These are phyloP conservation scores for Gadopsis marmoratus DNA, from an alignment of 2,797 vertebrate genomes.

Conservation along the genomic window DNA sequence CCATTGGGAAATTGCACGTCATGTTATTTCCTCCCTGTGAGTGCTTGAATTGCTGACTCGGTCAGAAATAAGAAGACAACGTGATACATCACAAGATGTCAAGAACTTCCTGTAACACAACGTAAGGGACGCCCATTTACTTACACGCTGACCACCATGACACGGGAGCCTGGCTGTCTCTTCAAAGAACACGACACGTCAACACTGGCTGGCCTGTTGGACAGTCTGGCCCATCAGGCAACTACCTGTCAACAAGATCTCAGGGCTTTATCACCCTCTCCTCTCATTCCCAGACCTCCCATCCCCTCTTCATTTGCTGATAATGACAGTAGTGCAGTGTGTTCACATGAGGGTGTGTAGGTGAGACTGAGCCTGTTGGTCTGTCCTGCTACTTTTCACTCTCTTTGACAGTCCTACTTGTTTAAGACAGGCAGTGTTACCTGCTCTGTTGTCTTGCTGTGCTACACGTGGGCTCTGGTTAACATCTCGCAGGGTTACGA, in stretches of 20 bases:
- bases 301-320: conserved; percentile 53
- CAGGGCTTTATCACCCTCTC: conserved; percentile 59
- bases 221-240: conserved; percentile 54
- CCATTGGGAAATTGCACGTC: conserved; percentile 52
- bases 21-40: conserved; percentile 43
- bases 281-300: conserved; percentile 58
- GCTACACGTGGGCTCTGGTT: conserved; percentile 19
- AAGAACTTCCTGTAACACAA: conserved; percentile 54
- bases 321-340: conserved; percentile 41
- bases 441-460: conserved; percentile 38
- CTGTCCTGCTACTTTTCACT: conserved; percentile 36
- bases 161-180: conserved; percentile 62
- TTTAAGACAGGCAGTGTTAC: conserved; percentile 35
- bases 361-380: conserved; percentile 49
- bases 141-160: conserved; percentile 37
- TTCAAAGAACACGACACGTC: conserved; percentile 76
- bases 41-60: conserved; percentile 38
- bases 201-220: conserved; percentile 59
- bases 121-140: conserved; percentile 36
- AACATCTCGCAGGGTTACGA: conserved; percentile 18
- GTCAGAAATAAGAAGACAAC: conserved; percentile 37
- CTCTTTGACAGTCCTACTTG: conserved; percentile 17
- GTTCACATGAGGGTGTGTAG: conserved; percentile 19
- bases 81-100: conserved; percentile 62
- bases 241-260: conserved; percentile 74